These are phyloP conservation scores for Trachelus stipa DNA, from an alignment of 2,888 invertebrate genomes.

Conservation along the genomic window DNA sequence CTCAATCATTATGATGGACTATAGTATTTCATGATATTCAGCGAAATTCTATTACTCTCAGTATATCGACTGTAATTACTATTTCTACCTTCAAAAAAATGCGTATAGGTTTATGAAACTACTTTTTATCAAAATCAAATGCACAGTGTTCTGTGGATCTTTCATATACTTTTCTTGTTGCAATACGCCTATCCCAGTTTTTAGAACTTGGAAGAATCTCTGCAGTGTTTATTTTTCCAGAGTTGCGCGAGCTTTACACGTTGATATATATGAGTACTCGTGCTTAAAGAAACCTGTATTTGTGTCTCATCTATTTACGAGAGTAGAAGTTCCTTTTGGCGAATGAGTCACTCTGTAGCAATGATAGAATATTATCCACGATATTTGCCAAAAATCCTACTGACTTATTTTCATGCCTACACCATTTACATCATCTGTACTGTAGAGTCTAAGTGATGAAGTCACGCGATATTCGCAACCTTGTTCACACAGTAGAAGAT, in stretches of 20 bases:
- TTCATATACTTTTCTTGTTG: not conserved
- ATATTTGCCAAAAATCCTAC: conserved; percentile 37
- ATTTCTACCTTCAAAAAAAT: not conserved
- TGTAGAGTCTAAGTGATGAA: not conserved
- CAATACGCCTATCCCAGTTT: not conserved
- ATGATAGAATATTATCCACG: conserved; percentile 24
- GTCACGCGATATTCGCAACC: not conserved
- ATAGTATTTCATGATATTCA: not conserved
- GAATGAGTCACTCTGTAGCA: conserved; percentile 42
- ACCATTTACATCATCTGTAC: conserved; percentile 25
- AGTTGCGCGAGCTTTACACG: not conserved
- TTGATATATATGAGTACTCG: not conserved
- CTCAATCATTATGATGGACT: not conserved
- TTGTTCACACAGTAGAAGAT: not conserved
- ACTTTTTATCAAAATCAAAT: not conserved
- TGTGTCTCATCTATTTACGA: not conserved
- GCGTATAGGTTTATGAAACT: not conserved
- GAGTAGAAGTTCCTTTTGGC: conserved; percentile 27
- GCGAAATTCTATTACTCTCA: not conserved
- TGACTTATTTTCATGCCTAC: conserved; percentile 47
- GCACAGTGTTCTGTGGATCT: not conserved
- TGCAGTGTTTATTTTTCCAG: not conserved
- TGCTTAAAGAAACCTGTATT: not conserved
- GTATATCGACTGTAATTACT: not conserved
- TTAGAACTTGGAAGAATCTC: not conserved